Evolutionary conservation across 2,797 vertebrate genomes (phyloP), one percentile per base, ranked within the genome.

Genomic region (Silurus lanzhouensis): DNA sequence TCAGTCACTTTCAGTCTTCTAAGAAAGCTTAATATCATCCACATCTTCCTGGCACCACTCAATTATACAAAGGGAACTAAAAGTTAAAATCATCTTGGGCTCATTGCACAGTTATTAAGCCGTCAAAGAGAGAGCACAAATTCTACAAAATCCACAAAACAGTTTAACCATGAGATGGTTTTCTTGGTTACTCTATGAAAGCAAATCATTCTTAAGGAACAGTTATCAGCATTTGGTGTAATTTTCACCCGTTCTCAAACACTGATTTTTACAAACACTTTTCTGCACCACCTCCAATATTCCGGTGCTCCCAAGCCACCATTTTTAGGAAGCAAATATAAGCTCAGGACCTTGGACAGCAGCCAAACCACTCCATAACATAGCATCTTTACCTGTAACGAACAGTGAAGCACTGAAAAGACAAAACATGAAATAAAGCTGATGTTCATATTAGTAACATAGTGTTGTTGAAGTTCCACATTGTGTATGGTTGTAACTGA

Each of bases 291-390:
- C 2, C 14, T 9, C 0, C 25, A 58, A 27, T 1, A n/a, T 13
- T 5, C 15, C 7, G 2, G 1, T 55, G 6, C 15, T 75, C 48
- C 2, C 31, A 9, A 12, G 17, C 3, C 5, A 15, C 27, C 19
- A 10, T 58, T 68, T 76, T 46, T 74, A 10, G 31, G 17, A 80
- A 27, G 46, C 52, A 68, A 60, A 74, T 48, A 38, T n/a, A 61
- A 9, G 68, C 38, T 66, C 84, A 90, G 86, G 68, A 89, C 86
- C 89, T 44, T 79, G 88, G 88, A 89, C 86, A 89, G 86, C 84
- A 25, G 10, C 85, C 81, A 64, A 2, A 57, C 20, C 13, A 5
- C 38, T 31, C 12, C 31, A n/a, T 57, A 27, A 57, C 14, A 57
- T 27, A 44, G 38, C 38, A 44, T 48, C 19, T 13, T 72, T 72